Base-by-base conservation (phyloP, 2,113 vertebrate genomes). In the Hylia prasina region DNA sequence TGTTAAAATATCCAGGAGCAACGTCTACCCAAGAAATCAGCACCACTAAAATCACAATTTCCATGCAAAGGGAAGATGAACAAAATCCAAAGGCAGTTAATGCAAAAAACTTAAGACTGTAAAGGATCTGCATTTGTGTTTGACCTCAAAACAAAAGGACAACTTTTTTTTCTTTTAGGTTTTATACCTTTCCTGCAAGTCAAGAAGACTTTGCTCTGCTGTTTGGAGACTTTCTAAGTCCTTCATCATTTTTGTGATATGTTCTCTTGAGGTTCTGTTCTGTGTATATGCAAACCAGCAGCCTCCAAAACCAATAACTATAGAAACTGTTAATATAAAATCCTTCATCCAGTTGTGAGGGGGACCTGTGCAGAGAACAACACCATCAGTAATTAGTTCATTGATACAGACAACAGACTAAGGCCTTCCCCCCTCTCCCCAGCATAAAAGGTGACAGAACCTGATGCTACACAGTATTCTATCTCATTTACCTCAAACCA, bases 271-370 rank as follows among this genome's bases (percentile, higher is more conserved):
- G 57, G 98, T 98, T 96, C 99, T 99, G 98, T 99, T 99, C 97
- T 99, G 99, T 23, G 99, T 98, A 53, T 99, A 99, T 23, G 99
- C 99, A 96, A 99, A 99, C 99, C 99, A 99, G 98, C 99, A 99
- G 90, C 99, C 99, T 31, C 99, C 99, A 65, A 99, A 98, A 6
- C 99, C 99, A 73, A 99, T 99, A 95, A 99, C 98, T 90, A 99
- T 99, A 96, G 99, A 99, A 93, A 99, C 96, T 88, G 99, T 99
- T 87, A 99, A 98, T 89, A 99, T 96, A 86, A 99, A 99, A 98
- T 99, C 99, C 94, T 99, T 99, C 98, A 99, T 98, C 99, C 99
- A 99, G 97, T 99, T 99, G 94, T 99, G 99, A 93, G 99, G 99
- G 31, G 98, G 99, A 93, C 99, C 99, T 99, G 97, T 17, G 63